Conservation (phyloP, 2,888 invertebrate genomes). For the Oscheius sp. region DNA sequence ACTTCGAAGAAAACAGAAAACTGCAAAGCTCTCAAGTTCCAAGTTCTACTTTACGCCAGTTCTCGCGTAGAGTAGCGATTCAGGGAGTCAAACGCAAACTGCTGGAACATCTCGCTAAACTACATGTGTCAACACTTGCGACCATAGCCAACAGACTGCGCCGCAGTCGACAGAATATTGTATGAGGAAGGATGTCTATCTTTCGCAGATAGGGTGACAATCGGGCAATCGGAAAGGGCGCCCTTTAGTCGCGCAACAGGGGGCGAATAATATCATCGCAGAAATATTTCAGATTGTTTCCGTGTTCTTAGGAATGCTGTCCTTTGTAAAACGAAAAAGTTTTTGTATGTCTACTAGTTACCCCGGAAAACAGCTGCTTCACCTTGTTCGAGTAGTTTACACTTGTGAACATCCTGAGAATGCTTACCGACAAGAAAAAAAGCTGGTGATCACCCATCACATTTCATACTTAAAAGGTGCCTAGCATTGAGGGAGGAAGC, state of each 20-base stretch:
- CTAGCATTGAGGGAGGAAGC: conserved; percentile 2
- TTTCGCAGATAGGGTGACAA: no score
- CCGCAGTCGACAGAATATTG: conserved; percentile 18
- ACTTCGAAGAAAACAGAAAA: not conserved
- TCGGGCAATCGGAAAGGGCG: not conserved
- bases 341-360: no score
- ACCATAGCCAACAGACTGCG: conserved; percentile 19
- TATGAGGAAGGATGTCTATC: conserved; percentile 2
- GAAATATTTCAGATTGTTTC: not conserved
- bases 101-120: conserved; percentile 30
- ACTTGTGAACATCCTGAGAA: no score
- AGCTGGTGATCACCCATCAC: no score
- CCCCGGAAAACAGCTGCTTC: no score
- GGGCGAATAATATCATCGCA: not conserved
- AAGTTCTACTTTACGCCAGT: not conserved
- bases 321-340: no score
- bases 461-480: no score
- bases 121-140: conserved; percentile 36
- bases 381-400: no score
- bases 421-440: no score
- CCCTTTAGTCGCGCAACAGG: not conserved
- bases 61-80: conserved; percentile 29
- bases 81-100: conserved; percentile 32
- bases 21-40: no score
- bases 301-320: not conserved